Base-by-base conservation (phyloP, 2,797 vertebrate genomes). In the Xiphorhynchus erythropygius region DNA sequence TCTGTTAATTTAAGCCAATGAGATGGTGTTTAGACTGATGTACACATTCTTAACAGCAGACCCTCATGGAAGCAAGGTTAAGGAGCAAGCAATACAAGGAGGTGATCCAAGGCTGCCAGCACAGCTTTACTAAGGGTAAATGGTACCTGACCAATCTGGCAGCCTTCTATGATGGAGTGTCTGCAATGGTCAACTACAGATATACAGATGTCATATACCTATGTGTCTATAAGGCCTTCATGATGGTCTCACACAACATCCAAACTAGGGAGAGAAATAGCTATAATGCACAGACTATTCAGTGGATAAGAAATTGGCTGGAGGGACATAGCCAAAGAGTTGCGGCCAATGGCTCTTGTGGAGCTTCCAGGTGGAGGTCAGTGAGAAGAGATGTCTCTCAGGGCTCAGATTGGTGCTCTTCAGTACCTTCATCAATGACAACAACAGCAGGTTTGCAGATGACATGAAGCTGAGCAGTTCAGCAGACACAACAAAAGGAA, bases 341-440 rank as follows among this genome's bases (percentile, higher is more conserved):
- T 74, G 53, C 0, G 1, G 37, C n/a, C 24, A 57, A 7, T 9
- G 16, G 39, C n/a, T 87, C 13, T 30, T 59, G 35, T 23, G n/a
- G 28, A 44, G 10, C 14, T 37, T 62, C 28, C 21, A 46, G 19
- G n/a, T 12, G 7, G 13, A 62, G 30, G 30, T 9, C n/a, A 49
- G 19, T 60, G 73, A 60, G 37, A 12, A 37, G 3, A 27, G 37
- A 3, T 23, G n/a, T 3, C 42, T 5, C 59, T 80, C 24, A 52
- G n/a, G 23, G 37, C 37, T n/a, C 18, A 24, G 16, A 14, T 19
- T 65, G n/a, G 18, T 50, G 37, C 16, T 39, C 19, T 33, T 50
- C n/a, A 0, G 0, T 50, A 21, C n/a, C n/a, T 22, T 59, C 60
- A 39, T 7, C 39, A 44, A 5, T 39, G 37, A 18, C 19, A 37